phyloP scores from a whole-genome alignment of 2,797 vertebrate species.

The Anguilla megastoma region DNA sequence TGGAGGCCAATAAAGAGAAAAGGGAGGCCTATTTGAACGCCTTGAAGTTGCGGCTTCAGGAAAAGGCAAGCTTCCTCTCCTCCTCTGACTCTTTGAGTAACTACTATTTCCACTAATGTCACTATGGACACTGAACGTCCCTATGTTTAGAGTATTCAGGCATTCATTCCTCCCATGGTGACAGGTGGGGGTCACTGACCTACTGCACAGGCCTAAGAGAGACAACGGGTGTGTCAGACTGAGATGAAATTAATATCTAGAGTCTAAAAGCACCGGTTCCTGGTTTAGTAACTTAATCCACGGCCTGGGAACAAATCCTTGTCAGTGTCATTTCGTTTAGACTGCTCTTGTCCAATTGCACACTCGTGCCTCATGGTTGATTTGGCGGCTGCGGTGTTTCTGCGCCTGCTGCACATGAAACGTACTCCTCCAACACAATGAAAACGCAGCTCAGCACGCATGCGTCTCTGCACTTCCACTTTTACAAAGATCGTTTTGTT shows the following conservation, averaged over 20 bases:
- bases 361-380: too few relatives aligned
- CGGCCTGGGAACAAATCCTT: too few relatives aligned
- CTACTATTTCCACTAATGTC: background rate
- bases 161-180: background rate
- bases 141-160: background rate
- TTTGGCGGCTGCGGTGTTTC: too few relatives aligned
- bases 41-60: conserved; percentile 80
- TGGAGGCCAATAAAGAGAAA: conserved; percentile 87
- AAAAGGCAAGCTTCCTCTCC: conserved; percentile 69
- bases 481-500: too few relatives aligned
- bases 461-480: too few relatives aligned
- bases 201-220: background rate
- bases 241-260: background rate
- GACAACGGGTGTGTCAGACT: background rate
- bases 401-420: too few relatives aligned
- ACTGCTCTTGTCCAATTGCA: too few relatives aligned
- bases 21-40: conserved; percentile 82
- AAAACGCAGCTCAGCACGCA: too few relatives aligned
- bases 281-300: too few relatives aligned
- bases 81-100: background rate
- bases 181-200: background rate
- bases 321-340: too few relatives aligned
- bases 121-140: background rate
- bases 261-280: background rate
- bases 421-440: too few relatives aligned